These are phyloP conservation scores for Motacilla alba DNA, from an alignment of 2,113 vertebrate genomes.

Conservation along the genomic window DNA sequence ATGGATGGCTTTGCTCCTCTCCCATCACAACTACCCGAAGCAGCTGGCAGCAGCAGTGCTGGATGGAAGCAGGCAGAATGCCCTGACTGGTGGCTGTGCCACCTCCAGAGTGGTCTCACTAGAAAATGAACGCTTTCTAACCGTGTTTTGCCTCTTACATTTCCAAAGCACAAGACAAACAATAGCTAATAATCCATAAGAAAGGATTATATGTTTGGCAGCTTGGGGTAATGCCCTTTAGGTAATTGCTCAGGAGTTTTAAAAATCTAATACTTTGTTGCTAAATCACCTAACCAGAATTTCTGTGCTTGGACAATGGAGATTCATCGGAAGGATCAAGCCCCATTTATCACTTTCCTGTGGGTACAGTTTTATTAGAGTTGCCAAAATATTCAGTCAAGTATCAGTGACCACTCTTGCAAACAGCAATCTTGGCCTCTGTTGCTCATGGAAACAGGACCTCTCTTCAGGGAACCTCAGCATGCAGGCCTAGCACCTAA, in stretches of 20 bases:
- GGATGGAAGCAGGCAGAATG: background rate
- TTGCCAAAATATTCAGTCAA: background rate
- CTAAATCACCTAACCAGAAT: background rate
- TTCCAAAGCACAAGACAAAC: background rate
- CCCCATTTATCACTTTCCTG: background rate
- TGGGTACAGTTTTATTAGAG: background rate
- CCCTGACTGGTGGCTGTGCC: background rate
- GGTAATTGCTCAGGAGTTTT: background rate
- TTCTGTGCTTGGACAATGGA: background rate
- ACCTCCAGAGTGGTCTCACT: background rate
- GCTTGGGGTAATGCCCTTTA: background rate
- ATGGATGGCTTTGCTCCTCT: background rate
- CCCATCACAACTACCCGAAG: background rate
- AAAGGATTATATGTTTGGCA: constrained; percentile 14
- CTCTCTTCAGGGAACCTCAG: background rate
- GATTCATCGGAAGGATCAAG: background rate
- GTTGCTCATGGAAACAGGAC: background rate
- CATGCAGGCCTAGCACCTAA: background rate
- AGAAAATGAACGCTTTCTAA: background rate
- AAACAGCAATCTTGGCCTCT: background rate
- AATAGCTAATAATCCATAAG: background rate
- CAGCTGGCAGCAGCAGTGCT: background rate
- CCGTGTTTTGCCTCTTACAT: background rate
- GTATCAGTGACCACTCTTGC: background rate
- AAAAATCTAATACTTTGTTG: background rate